Evolutionary conservation across 64 coral and sea anemone species (phyloP).

Genomic region (Pachyseris speciosa): DNA sequence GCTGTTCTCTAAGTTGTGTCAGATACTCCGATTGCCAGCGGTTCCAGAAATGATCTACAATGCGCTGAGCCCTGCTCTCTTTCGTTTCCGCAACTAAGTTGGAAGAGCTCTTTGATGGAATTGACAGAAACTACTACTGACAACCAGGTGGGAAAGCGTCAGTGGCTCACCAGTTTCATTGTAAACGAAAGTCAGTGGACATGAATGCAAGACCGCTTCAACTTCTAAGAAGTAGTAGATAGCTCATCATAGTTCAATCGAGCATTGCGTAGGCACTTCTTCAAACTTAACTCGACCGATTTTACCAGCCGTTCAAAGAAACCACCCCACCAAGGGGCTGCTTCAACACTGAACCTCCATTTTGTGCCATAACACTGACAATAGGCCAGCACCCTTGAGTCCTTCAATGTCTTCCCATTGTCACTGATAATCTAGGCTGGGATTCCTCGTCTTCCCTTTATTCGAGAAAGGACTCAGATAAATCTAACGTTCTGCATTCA

Average conservation of each 20-base stretch:
- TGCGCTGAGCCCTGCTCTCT: conserved; percentile 33
- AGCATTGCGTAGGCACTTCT: conserved; percentile 31
- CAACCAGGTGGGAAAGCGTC: conserved; percentile 38
- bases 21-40: conserved; percentile 45
- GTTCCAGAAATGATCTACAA: conserved; percentile 42
- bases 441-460: conserved; percentile 36
- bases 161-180: conserved; percentile 35
- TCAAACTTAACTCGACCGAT: conserved; percentile 26
- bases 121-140: conserved; percentile 17
- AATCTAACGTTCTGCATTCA: conserved; percentile 18
- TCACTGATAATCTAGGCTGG: conserved; percentile 38
- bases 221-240: conserved; percentile 14
- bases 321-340: conserved; percentile 68
- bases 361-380: conserved; percentile 8
- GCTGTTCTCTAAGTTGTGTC: conserved; percentile 37
- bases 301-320: conserved; percentile 59
- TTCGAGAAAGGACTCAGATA: conserved; percentile 14
- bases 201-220: conserved; percentile 59
- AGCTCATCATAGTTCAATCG: conserved; percentile 52
- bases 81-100: not conserved
- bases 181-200: conserved; percentile 41
- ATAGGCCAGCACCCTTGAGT: conserved; percentile 5
- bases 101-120: not conserved
- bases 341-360: conserved; percentile 49
- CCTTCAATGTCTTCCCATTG: conserved; percentile 57